phyloP scores from a whole-genome alignment of 2,888 invertebrate species.

The Congeria kusceri region DNA sequence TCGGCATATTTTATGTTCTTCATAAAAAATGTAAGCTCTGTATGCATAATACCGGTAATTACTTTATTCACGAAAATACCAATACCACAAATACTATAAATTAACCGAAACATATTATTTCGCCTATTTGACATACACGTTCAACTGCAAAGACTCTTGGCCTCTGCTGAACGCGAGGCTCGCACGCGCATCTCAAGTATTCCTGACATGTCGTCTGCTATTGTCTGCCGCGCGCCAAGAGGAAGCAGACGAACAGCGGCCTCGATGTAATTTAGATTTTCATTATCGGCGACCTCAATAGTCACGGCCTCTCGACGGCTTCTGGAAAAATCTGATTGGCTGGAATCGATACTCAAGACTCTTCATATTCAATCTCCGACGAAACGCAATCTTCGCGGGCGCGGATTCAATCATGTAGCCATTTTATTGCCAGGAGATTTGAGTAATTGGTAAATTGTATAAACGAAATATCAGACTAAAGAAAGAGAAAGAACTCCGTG shows the following conservation, averaged over 20 bases:
- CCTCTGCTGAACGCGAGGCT: too few species aligned
- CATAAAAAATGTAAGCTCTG: too few species aligned
- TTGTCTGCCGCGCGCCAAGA: constrained; percentile 43
- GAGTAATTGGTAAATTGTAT: constrained; percentile 51
- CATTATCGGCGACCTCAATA: constrained; percentile 60
- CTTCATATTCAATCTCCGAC: constrained; percentile 58
- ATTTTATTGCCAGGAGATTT: constrained; percentile 57
- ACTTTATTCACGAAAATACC: too few species aligned
- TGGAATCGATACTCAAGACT: constrained; percentile 39
- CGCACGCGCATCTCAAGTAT: constrained; percentile 1
- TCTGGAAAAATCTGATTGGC: constrained; percentile 52
- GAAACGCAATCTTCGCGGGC: constrained; percentile 56
- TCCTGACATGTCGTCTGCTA: constrained; percentile 49
- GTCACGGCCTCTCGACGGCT: constrained; percentile 49
- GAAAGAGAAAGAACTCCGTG: too few species aligned
- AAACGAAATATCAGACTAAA: constrained; percentile 22
- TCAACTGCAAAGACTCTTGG: too few species aligned
- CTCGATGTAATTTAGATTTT: constrained; percentile 63
- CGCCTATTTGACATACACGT: too few species aligned
- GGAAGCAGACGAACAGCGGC: constrained; percentile 53
- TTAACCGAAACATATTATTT: too few species aligned
- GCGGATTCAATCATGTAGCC: constrained; percentile 53
- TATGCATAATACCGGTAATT: too few species aligned
- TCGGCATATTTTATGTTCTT: too few species aligned
- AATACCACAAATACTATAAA: too few species aligned